A percentile compares a stretch with the other conserved stretches of the same genome.
Evolutionary conservation across 2,797 vertebrate species (phyloP).

Genomic region (Phoebastria nigripes): DNA sequence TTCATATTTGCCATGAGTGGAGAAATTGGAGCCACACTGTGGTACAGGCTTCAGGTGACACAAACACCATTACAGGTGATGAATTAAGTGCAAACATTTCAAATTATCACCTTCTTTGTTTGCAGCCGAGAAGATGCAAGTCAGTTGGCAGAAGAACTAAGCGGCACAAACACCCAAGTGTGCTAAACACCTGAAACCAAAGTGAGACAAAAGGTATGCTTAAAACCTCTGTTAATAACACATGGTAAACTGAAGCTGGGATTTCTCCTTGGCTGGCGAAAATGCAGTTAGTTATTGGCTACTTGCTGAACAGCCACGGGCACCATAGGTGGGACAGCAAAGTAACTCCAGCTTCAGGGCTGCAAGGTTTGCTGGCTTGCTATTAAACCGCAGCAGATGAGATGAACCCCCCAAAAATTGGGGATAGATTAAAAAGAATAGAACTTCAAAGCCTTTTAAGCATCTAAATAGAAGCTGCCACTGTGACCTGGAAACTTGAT

Average conservation of each 20-base stretch:
- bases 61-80: background rate
- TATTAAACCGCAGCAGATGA: background rate
- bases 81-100: slow-evolving; percentile 19
- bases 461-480: background rate
- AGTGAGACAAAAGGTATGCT: background rate
- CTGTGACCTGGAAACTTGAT: background rate
- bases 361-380: background rate
- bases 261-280: background rate
- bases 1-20: background rate
- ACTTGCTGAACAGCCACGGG: background rate
- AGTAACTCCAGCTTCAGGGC: background rate
- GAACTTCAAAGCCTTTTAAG: background rate
- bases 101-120: slow-evolving; percentile 55
- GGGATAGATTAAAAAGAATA: background rate
- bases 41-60: background rate
- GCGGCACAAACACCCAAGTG: no score
- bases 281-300: background rate
- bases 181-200: background rate
- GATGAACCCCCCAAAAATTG: background rate
- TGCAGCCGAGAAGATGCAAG: background rate
- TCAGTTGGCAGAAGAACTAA: background rate
- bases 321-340: background rate
- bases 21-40: background rate
- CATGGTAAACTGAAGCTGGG: background rate
- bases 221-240: background rate